phyloP scores from a whole-genome alignment of 1,140 invertebrate species.

The Acromyrmex echinatior region DNA sequence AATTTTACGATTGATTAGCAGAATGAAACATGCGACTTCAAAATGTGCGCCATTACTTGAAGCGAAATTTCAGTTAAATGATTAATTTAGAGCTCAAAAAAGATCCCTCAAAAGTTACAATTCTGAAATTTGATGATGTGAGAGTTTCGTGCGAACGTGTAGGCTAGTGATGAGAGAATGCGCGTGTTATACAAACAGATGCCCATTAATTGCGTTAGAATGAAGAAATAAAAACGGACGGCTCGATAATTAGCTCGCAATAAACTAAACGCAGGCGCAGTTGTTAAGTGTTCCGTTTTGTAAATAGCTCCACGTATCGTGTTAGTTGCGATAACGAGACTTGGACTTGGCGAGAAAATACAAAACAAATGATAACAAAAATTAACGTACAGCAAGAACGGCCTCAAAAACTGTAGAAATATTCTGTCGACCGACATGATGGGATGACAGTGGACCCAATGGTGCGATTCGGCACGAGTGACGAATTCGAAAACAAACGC shows the following conservation, averaged over 20 bases:
- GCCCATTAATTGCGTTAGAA: constrained; percentile 48
- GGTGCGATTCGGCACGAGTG: not conserved
- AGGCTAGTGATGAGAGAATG: constrained; percentile 48
- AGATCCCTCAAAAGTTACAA: not conserved
- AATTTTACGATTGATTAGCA: not conserved
- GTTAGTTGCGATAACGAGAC: constrained; percentile 48
- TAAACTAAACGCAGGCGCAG: constrained; percentile 64
- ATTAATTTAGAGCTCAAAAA: constrained; percentile 26
- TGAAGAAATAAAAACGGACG: constrained; percentile 19
- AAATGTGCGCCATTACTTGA: not conserved
- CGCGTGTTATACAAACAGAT: constrained; percentile 17
- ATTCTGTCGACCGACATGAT: constrained; percentile 48
- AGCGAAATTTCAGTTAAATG: constrained; percentile 24
- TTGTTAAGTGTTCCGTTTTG: constrained; percentile 75
- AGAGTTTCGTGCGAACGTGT: constrained; percentile 59
- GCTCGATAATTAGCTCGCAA: constrained; percentile 67
- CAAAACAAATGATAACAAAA: constrained; percentile 48
- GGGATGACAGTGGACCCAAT: not conserved
- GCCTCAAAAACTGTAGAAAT: constrained; percentile 65
- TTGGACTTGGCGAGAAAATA: constrained; percentile 28
- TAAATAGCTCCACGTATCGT: constrained; percentile 71
- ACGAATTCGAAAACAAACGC: not conserved
- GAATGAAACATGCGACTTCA: constrained; percentile 34
- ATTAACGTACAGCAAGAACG: constrained; percentile 64
- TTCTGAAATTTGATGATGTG: constrained; percentile 44